Evolutionary conservation across 2,888 invertebrate genomes (phyloP).

Genomic region (Pristionchus entomophagus): DNA sequence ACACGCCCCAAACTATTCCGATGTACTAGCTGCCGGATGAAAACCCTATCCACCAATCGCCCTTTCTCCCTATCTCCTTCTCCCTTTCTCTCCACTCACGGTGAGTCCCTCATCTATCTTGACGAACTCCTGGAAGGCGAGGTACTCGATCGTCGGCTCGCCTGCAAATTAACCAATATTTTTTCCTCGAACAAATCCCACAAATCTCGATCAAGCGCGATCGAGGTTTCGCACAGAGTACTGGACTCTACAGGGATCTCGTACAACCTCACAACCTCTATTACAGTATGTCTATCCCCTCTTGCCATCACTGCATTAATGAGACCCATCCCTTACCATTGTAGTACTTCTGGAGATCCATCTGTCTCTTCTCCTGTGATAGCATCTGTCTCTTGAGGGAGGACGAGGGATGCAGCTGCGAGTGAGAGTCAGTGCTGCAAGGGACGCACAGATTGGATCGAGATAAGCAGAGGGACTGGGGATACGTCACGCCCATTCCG

Average conservation of each 20-base stretch:
- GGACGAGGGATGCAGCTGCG: slow-evolving; percentile 70
- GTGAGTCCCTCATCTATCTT: slow-evolving; percentile 68
- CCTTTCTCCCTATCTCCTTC: too few relatives aligned
- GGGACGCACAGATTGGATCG: not conserved
- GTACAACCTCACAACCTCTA: too few relatives aligned
- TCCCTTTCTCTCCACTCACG: slow-evolving; percentile 52
- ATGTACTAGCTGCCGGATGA: too few relatives aligned
- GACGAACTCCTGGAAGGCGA: slow-evolving; percentile 71
- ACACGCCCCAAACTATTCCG: too few relatives aligned
- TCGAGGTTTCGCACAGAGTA: too few relatives aligned
- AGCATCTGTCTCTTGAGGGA: slow-evolving; percentile 36
- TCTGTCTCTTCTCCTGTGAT: slow-evolving; percentile 35
- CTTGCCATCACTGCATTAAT: too few relatives aligned
- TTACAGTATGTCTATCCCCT: too few relatives aligned
- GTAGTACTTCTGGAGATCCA: slow-evolving; percentile 37
- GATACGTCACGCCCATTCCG: not conserved
- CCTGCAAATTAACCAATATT: not conserved
- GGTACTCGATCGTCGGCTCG: slow-evolving; percentile 65
- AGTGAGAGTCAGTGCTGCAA: slow-evolving; percentile 57
- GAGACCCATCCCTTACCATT: too few relatives aligned
- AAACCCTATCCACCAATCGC: too few relatives aligned
- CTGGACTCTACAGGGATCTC: too few relatives aligned
- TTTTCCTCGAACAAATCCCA: too few relatives aligned
- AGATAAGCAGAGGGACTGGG: not conserved
- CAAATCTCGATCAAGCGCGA: too few relatives aligned